These are phyloP conservation scores for Lepisosteus osseus DNA, from an alignment of 2,113 vertebrate genomes.

Conservation along the genomic window DNA sequence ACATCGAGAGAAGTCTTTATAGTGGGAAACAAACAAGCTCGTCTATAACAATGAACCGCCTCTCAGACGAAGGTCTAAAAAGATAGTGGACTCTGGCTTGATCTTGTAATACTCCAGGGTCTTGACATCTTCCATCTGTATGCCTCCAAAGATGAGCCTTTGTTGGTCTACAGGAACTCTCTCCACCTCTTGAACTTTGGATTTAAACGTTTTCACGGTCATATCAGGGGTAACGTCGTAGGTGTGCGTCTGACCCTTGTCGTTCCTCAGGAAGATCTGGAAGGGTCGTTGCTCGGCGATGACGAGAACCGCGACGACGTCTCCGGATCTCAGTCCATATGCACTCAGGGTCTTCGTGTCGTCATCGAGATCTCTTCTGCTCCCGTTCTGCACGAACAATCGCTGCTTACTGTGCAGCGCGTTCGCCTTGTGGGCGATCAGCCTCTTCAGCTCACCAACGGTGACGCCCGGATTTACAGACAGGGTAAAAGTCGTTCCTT, in stretches of 20 bases:
- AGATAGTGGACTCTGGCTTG: constrained; percentile 39
- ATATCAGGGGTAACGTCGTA: constrained; percentile 36
- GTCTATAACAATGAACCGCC: constrained; percentile 41
- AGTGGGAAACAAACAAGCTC: too few relatives aligned
- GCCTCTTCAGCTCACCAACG: constrained; percentile 31
- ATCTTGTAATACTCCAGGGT: constrained; percentile 49
- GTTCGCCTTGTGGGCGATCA: constrained; percentile 6
- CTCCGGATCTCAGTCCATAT: constrained; percentile 40
- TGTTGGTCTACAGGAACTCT: constrained; percentile 40
- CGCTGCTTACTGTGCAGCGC: not conserved
- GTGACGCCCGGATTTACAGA: constrained; percentile 15
- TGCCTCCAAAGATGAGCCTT: constrained; percentile 43
- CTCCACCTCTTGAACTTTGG: constrained; percentile 30
- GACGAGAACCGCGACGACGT: constrained; percentile 47
- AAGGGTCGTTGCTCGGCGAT: constrained; percentile 11
- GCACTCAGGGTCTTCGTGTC: constrained; percentile 10
- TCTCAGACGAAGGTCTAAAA: constrained; percentile 41
- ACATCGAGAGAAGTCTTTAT: too few relatives aligned
- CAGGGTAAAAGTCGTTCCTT: not conserved
- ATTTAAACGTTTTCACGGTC: constrained; percentile 45
- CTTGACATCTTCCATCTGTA: constrained; percentile 24
- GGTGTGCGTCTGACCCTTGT: constrained; percentile 22
- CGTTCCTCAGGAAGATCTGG: constrained; percentile 55
- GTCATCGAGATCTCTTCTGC: constrained; percentile 18
- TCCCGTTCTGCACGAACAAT: constrained; percentile 37